Percentiles rank a stretch among this genome's conserved stretches.
Conservation (phyloP, 2,888 invertebrate species). For the Choristoneura rosaceana region DNA sequence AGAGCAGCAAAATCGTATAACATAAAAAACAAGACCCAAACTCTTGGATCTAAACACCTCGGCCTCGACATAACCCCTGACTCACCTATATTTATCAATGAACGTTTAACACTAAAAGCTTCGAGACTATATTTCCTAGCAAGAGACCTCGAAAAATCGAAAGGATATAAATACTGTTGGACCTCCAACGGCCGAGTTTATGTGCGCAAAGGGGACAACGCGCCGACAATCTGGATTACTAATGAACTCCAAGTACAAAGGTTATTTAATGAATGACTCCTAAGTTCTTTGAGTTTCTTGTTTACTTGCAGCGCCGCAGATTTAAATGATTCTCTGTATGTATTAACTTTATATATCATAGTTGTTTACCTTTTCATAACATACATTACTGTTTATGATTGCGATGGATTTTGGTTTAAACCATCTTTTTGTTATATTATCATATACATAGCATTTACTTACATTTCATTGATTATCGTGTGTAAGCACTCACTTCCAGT, state of each 20-base stretch:
- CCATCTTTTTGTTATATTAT: too few relatives aligned
- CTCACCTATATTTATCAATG: conserved; percentile 44
- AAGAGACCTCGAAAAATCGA: conserved; percentile 42
- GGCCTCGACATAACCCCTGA: conserved; percentile 40
- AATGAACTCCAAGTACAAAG: conserved; percentile 40
- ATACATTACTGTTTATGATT: too few relatives aligned
- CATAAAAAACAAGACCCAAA: conserved; percentile 42
- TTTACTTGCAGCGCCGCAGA: background rate
- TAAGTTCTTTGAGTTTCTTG: background rate
- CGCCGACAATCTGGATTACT: conserved; percentile 40
- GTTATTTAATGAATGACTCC: conserved; percentile 9
- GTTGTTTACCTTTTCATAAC: background rate
- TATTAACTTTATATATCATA: background rate
- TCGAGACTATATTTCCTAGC: conserved; percentile 45
- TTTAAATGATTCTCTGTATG: background rate
- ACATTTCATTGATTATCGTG: too few relatives aligned
- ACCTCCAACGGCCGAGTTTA: conserved; percentile 45
- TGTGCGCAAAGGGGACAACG: conserved; percentile 43
- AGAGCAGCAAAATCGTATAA: conserved; percentile 44
- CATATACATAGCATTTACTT: too few relatives aligned
- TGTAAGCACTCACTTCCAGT: too few relatives aligned
- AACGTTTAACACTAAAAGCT: conserved; percentile 44
- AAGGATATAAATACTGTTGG: conserved; percentile 45
- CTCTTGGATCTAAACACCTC: conserved; percentile 44
- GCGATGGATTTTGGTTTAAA: too few relatives aligned